These are phyloP conservation scores for Morone saxatilis DNA, from an alignment of 2,113 vertebrate genomes.

Conservation along the genomic window DNA sequence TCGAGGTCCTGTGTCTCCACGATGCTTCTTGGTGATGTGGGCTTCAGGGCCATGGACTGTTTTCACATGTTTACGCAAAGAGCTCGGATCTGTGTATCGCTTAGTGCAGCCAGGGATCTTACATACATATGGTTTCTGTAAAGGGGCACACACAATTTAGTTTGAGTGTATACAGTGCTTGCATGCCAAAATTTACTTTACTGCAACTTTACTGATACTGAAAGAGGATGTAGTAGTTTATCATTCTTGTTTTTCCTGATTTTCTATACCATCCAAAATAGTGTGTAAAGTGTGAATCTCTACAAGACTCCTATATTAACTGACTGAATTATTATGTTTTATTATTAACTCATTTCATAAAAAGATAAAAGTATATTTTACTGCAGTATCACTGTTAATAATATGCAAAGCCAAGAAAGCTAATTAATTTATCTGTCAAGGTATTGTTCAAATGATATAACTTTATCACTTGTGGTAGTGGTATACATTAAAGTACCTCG, in stretches of 20 bases:
- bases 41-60: slow-evolving; percentile 97
- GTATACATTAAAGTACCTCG: slow-evolving; percentile 86
- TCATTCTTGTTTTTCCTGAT: not conserved
- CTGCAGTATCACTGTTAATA: not conserved
- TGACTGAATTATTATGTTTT: not conserved
- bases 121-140: slow-evolving; percentile 97
- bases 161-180: not conserved
- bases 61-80: slow-evolving; percentile 96
- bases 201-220: not conserved
- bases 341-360: not conserved
- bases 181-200: not conserved
- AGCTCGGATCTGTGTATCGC: slow-evolving; percentile 97
- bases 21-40: slow-evolving; percentile 96
- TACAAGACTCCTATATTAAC: not conserved
- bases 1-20: slow-evolving; percentile 88
- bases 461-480: not conserved
- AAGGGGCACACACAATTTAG: not conserved
- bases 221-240: not conserved
- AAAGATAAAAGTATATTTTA: not conserved
- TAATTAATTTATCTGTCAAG: not conserved
- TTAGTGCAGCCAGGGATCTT: slow-evolving; percentile 98
- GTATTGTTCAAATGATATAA: not conserved
- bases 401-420: not conserved
- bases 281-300: not conserved
- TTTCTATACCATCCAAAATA: not conserved